Percentiles rank a stretch among this genome's conserved stretches.
Conservation (phyloP, 2,113 vertebrate genomes). For the Leucopternis melanops region DNA sequence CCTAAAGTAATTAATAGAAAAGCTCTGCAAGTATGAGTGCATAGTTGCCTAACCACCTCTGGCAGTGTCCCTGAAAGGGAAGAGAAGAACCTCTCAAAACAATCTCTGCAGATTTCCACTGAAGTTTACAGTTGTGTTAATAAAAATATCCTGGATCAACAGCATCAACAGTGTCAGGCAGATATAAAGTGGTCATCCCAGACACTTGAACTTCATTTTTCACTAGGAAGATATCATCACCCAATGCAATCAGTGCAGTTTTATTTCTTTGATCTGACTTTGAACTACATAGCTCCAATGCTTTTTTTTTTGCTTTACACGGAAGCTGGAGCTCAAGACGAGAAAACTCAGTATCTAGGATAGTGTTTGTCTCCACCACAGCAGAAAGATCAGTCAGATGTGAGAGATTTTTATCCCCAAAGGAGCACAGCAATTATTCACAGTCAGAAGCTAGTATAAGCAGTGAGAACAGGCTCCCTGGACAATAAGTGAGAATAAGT, state of each 20-base stretch:
- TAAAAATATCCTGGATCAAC: not conserved
- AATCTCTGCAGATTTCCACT: not conserved
- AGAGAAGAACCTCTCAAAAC: not conserved
- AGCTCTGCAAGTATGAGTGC: not conserved
- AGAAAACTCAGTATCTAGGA: not conserved
- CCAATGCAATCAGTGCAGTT: not conserved
- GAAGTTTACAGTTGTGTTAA: not conserved
- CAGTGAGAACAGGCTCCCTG: not conserved
- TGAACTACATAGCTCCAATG: not conserved
- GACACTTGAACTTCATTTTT: not conserved
- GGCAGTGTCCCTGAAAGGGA: not conserved
- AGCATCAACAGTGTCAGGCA: not conserved
- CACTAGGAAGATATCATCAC: not conserved
- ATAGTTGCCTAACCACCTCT: not conserved
- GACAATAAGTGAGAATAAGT: not conserved
- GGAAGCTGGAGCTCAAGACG: not conserved
- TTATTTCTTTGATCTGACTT: not conserved
- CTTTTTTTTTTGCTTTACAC: not conserved
- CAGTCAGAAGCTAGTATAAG: not conserved
- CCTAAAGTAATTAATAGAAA: not conserved
- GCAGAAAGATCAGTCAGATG: not conserved
- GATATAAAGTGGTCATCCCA: not conserved
- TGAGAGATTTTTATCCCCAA: not conserved
- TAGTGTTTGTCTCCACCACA: not conserved
- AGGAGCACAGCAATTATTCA: not conserved